These are phyloP conservation scores for Drosophila pegasa DNA, from an alignment of 2,888 invertebrate species.

Conservation along the genomic window DNA sequence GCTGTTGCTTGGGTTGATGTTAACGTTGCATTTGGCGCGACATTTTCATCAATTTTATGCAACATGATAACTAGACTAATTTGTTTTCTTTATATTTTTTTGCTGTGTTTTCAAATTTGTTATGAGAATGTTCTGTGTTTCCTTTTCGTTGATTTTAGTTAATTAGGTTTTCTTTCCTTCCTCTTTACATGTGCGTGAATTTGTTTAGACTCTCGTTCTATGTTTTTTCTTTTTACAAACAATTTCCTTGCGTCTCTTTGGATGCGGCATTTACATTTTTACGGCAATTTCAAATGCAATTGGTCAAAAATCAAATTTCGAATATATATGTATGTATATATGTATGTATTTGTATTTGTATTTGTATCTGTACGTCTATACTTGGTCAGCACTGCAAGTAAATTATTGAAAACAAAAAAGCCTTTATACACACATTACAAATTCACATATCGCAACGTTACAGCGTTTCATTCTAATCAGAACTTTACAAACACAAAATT, in stretches of 20 bases:
- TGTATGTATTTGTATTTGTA: slow-evolving; percentile 2
- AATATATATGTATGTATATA: slow-evolving; percentile 5
- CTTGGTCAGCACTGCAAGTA: slow-evolving; percentile 51
- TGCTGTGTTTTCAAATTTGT: slow-evolving; percentile 17
- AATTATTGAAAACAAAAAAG: slow-evolving; percentile 13
- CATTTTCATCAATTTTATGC: slow-evolving; percentile 67
- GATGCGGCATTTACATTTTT: slow-evolving; percentile 64
- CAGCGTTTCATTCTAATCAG: slow-evolving; percentile 50
- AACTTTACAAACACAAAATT: slow-evolving; percentile 47
- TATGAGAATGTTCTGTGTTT: slow-evolving; percentile 23
- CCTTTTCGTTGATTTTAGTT: slow-evolving; percentile 28
- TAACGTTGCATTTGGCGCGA: slow-evolving; percentile 51
- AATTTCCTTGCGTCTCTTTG: slow-evolving; percentile 29
- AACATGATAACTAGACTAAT: slow-evolving; percentile 64
- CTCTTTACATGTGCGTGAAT: slow-evolving; percentile 32
- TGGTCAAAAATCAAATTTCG: slow-evolving; percentile 37
- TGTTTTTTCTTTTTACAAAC: slow-evolving; percentile 33
- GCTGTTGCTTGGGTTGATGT: slow-evolving; percentile 45
- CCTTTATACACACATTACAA: slow-evolving; percentile 1
- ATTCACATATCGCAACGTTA: slow-evolving; percentile 6
- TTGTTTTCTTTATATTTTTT: slow-evolving; percentile 24
- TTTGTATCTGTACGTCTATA: slow-evolving; percentile 10
- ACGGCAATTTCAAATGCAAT: slow-evolving; percentile 47
- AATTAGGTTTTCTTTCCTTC: slow-evolving; percentile 23
- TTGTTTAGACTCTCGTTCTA: slow-evolving; percentile 27